Conservation (phyloP, 2,888 invertebrate genomes). For the Teleiodes luculella region DNA sequence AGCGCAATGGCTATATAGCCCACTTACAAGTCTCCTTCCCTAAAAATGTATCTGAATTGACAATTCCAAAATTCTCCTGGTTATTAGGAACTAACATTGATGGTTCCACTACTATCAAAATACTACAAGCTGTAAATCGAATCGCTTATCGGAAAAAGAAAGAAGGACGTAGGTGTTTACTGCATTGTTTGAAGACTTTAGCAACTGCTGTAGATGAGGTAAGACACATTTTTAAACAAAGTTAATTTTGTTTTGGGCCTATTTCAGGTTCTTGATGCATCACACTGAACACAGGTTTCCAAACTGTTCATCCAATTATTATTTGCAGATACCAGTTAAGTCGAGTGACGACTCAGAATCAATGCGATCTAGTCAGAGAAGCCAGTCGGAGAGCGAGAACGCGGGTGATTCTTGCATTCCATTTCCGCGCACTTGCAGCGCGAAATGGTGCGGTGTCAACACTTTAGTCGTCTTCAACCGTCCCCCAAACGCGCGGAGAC, state of each 20-base stretch:
- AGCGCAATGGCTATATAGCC: conserved; percentile 73
- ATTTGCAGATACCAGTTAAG: conserved; percentile 74
- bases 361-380: conserved; percentile 68
- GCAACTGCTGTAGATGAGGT: conserved; percentile 73
- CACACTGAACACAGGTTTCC: too few relatives aligned
- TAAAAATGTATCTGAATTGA: conserved; percentile 63
- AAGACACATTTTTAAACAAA: conserved; percentile 14
- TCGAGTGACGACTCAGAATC: conserved; percentile 74
- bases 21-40: conserved; percentile 81
- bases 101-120: conserved; percentile 83
- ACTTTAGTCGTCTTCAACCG: conserved; percentile 92
- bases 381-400: conserved; percentile 71
- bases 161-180: conserved; percentile 91
- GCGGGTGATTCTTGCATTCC: conserved; percentile 90
- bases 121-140: conserved; percentile 88
- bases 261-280: too few relatives aligned
- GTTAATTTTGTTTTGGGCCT: too few relatives aligned
- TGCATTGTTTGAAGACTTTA: conserved; percentile 86
- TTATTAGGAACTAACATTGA: conserved; percentile 80
- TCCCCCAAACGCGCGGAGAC: conserved; percentile 82
- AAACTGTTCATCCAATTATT: not conserved
- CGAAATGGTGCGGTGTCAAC: conserved; percentile 93
- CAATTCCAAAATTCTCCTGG: conserved; percentile 74
- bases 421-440: conserved; percentile 95
- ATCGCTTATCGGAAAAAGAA: conserved; percentile 90